Evolutionary conservation across 2,113 vertebrate genomes (phyloP).

Genomic region (Thamnophis sirtalis): DNA sequence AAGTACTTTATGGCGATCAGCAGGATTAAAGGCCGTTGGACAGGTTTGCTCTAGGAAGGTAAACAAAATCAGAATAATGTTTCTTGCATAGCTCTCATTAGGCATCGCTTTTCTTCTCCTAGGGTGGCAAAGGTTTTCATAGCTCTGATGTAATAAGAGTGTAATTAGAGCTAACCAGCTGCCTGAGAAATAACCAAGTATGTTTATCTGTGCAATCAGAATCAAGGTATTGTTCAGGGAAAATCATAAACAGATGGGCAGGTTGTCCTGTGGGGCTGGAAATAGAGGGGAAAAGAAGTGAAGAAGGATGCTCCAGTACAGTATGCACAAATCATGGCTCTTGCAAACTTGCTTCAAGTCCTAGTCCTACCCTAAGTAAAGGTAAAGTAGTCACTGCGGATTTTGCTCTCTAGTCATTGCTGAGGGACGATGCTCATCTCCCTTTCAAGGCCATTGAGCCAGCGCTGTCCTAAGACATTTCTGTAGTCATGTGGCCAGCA

Average conservation of each 20-base stretch:
- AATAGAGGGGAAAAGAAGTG: conserved; percentile 45
- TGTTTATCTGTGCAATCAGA: conserved; percentile 59
- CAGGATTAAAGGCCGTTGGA: conserved; percentile 29
- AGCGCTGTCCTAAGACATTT: not conserved
- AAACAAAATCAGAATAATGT: conserved; percentile 11
- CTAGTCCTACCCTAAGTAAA: no score
- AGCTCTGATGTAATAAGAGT: conserved; percentile 36
- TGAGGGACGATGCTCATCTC: not conserved
- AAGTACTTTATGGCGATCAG: conserved; percentile 5
- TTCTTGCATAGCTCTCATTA: conserved; percentile 34
- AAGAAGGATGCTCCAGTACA: no score
- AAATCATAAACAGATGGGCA: conserved; percentile 64
- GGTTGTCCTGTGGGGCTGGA: conserved; percentile 34
- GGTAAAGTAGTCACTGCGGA: not conserved
- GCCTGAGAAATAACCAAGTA: conserved; percentile 53
- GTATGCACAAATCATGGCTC: not conserved
- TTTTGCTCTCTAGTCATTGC: not conserved
- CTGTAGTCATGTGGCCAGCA: not conserved
- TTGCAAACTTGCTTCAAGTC: not conserved
- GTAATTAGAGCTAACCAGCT: conserved; percentile 56
- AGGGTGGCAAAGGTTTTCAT: conserved; percentile 28
- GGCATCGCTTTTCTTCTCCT: conserved; percentile 38
- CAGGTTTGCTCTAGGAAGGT: not conserved
- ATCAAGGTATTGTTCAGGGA: conserved; percentile 49
- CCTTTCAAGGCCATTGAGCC: not conserved